Conservation (phyloP, 2,113 vertebrate genomes). For the Lepisosteus oculatus region DNA sequence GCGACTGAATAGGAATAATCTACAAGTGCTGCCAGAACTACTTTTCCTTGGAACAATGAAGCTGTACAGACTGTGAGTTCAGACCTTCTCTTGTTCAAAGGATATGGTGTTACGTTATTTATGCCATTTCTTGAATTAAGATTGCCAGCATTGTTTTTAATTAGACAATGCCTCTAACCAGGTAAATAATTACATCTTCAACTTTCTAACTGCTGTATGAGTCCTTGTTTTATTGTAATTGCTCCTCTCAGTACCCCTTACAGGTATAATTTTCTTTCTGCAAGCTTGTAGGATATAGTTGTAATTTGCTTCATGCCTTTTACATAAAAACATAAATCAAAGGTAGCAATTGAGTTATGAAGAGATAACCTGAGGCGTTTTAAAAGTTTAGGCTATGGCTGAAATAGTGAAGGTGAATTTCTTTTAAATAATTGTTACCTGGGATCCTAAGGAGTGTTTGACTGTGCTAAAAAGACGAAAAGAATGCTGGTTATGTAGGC, state of each 20-base stretch:
- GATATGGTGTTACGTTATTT: neutral
- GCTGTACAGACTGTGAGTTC: slow-evolving; percentile 96
- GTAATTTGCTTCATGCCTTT: slow-evolving; percentile 25
- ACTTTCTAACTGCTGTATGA: neutral
- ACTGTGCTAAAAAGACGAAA: neutral
- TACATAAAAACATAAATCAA: slow-evolving; percentile 19
- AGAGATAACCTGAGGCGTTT: slow-evolving; percentile 27
- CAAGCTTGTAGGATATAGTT: slow-evolving; percentile 12
- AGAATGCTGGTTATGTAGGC: neutral
- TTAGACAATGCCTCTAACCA: neutral
- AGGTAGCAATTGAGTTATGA: slow-evolving; percentile 36
- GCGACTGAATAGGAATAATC: slow-evolving; percentile 96
- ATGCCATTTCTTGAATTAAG: neutral
- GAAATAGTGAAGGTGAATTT: slow-evolving; percentile 30
- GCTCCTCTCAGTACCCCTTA: slow-evolving; percentile 10
- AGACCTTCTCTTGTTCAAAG: neutral
- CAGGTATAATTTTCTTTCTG: slow-evolving; percentile 9
- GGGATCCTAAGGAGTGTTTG: slow-evolving; percentile 13
- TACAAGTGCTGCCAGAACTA: slow-evolving; percentile 92
- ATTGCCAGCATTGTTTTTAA: neutral
- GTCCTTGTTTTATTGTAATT: slow-evolving; percentile 9
- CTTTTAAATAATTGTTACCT: slow-evolving; percentile 36
- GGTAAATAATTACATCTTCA: slow-evolving; percentile 14
- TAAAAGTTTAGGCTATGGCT: slow-evolving; percentile 22
- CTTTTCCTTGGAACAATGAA: slow-evolving; percentile 93